Percentiles rank a stretch among this genome's conserved stretches.
These are phyloP conservation scores for Clavelina lepadiformis DNA, from an alignment of 23 tunicate genomes.

Conservation along the genomic window DNA sequence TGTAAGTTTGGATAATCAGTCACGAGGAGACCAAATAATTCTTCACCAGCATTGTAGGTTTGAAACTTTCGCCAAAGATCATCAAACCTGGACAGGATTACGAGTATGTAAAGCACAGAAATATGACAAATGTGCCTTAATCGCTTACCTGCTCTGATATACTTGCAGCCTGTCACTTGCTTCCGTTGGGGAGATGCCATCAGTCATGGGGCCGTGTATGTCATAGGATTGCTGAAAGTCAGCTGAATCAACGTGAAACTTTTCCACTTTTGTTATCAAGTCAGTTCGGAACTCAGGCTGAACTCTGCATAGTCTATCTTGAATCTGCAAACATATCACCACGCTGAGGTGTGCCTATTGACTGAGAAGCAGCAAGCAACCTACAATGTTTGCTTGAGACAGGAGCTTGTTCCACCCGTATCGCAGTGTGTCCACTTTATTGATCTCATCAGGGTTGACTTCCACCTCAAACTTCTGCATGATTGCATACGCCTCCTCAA, in stretches of 20 bases:
- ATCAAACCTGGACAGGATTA: conserved; percentile 52
- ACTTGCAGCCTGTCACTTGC: conserved; percentile 95
- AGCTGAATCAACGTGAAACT: conserved; percentile 66
- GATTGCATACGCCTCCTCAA: conserved; percentile 94
- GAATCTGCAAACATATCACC: conserved; percentile 53
- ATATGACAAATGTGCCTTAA: neutral
- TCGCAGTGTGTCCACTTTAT: conserved; percentile 90
- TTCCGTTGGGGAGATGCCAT: conserved; percentile 89
- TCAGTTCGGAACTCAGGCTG: conserved; percentile 83
- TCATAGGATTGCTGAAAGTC: conserved; percentile 82
- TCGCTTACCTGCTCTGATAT: conserved; percentile 81
- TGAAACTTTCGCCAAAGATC: conserved; percentile 96
- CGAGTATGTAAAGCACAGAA: neutral
- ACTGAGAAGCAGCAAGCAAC: too few species aligned
- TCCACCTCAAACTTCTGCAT: conserved; percentile 89
- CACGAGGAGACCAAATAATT: conserved; percentile 90
- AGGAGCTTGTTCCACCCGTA: conserved; percentile 93
- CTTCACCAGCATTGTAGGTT: conserved; percentile 98
- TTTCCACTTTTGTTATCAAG: conserved; percentile 74
- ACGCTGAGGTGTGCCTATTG: neutral
- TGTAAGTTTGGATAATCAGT: conserved; percentile 90
- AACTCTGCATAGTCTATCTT: conserved; percentile 68
- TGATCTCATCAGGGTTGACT: conserved; percentile 77
- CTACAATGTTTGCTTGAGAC: conserved; percentile 75
- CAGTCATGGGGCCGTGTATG: conserved; percentile 83